phyloP scores from a whole-genome alignment of 1,140 invertebrate species.

The Aradophagus sp. region DNA sequence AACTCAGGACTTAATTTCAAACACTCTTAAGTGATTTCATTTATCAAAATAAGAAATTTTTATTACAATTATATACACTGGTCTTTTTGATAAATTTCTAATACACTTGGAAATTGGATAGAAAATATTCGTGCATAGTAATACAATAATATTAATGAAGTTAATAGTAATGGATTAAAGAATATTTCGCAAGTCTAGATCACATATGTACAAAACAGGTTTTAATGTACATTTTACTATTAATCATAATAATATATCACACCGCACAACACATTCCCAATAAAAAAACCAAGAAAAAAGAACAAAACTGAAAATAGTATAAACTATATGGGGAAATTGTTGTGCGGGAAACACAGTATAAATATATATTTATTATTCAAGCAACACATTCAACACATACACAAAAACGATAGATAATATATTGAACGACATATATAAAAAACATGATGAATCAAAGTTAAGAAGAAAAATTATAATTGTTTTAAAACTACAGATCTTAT shows the following conservation, averaged over 20 bases:
- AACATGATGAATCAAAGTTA: constrained; percentile 12
- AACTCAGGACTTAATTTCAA: no score
- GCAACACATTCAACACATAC: constrained; percentile 4
- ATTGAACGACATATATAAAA: constrained; percentile 10
- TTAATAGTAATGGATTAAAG: neutral
- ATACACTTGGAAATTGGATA: constrained; percentile 18
- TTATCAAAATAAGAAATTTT: constrained; percentile 29
- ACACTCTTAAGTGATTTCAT: neutral
- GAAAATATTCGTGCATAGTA: constrained; percentile 13
- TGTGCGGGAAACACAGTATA: constrained; percentile 16
- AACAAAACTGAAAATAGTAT: no score
- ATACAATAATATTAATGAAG: constrained; percentile 10
- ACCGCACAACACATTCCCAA: constrained; percentile 15
- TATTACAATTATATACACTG: constrained; percentile 27
- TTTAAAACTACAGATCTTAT: no score
- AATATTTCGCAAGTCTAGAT: constrained; percentile 18
- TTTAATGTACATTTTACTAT: constrained; percentile 20
- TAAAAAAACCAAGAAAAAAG: no score
- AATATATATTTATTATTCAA: constrained; percentile 10
- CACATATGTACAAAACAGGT: constrained; percentile 25
- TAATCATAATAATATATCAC: constrained; percentile 26
- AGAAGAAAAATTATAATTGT: constrained; percentile 14
- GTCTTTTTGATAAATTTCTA: constrained; percentile 18
- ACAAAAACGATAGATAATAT: constrained; percentile 13
- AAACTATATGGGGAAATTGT: no score